Conservation (phyloP, 2,888 invertebrate genomes). For the Eristalis tenax region DNA sequence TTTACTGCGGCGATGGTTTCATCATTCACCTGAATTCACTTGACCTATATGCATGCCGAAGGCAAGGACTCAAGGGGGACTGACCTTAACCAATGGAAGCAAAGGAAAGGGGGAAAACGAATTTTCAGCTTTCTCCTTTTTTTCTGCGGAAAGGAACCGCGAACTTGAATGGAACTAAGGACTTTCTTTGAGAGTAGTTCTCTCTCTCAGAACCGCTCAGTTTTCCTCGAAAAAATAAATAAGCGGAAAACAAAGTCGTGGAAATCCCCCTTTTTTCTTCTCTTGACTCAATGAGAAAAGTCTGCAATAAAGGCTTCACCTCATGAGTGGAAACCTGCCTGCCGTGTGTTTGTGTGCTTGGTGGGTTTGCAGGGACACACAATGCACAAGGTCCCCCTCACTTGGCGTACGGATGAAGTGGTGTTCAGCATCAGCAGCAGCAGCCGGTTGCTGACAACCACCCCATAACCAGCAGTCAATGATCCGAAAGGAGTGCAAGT, state of each 20-base stretch:
- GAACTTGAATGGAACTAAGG: slow-evolving; percentile 48
- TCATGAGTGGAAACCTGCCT: slow-evolving; percentile 15
- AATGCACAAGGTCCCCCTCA: slow-evolving; percentile 56
- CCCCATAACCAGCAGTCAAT: slow-evolving; percentile 67
- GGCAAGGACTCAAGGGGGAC: slow-evolving; percentile 57
- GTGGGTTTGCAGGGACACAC: slow-evolving; percentile 40
- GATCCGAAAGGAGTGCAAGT: slow-evolving; percentile 70
- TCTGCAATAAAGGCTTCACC: slow-evolving; percentile 44
- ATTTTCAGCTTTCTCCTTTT: not conserved
- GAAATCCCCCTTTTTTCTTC: not conserved
- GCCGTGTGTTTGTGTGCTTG: not conserved
- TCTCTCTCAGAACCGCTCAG: no score
- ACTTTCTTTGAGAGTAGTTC: not conserved
- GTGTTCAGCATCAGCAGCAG: slow-evolving; percentile 33
- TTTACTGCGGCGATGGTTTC: slow-evolving; percentile 20
- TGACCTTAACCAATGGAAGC: slow-evolving; percentile 59
- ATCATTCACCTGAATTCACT: slow-evolving; percentile 58
- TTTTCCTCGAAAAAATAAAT: not conserved
- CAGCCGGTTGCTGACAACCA: slow-evolving; percentile 47
- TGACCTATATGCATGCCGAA: slow-evolving; percentile 60
- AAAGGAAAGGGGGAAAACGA: not conserved
- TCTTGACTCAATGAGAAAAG: slow-evolving; percentile 55
- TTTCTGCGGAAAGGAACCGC: slow-evolving; percentile 17
- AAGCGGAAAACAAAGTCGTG: not conserved
- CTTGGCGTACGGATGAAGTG: slow-evolving; percentile 40